Conservation (phyloP, 2,113 vertebrate species). For the Thomomys bottae region DNA sequence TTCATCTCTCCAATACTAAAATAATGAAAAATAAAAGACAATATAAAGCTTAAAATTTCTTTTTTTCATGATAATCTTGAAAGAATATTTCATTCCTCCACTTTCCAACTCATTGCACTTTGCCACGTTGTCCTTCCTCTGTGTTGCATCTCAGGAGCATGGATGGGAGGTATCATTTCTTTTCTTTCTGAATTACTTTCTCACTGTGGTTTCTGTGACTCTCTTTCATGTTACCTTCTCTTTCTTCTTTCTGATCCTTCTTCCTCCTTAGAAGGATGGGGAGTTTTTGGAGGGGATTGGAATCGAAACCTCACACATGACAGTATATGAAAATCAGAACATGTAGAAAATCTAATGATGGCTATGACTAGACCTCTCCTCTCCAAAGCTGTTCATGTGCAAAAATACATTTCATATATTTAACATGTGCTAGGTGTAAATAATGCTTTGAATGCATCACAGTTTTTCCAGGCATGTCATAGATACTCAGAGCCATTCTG, state of each 20-base stretch:
- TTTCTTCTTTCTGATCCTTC: not conserved
- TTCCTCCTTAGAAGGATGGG: not conserved
- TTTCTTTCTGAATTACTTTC: not conserved
- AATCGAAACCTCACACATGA: not conserved
- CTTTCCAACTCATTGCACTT: no score
- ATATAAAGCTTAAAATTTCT: not conserved
- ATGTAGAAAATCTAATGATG: not conserved
- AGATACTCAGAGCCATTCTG: not conserved
- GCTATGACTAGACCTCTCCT: not conserved
- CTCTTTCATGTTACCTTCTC: not conserved
- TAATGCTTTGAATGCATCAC: not conserved
- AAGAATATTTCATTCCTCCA: not conserved
- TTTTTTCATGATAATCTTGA: not conserved
- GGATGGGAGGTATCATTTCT: no score
- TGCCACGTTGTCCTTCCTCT: not conserved
- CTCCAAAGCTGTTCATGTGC: not conserved
- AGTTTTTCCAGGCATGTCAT: not conserved
- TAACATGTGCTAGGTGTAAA: not conserved
- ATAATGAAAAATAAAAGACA: not conserved
- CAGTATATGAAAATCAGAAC: slow-evolving; percentile 17
- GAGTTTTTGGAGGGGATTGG: no score
- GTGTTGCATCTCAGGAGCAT: not conserved
- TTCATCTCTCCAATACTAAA: not conserved
- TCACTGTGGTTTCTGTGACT: not conserved
- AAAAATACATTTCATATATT: slow-evolving; percentile 1